phyloP scores from a whole-genome alignment of 2,797 vertebrate species.

The Cirrhinus molitorella region DNA sequence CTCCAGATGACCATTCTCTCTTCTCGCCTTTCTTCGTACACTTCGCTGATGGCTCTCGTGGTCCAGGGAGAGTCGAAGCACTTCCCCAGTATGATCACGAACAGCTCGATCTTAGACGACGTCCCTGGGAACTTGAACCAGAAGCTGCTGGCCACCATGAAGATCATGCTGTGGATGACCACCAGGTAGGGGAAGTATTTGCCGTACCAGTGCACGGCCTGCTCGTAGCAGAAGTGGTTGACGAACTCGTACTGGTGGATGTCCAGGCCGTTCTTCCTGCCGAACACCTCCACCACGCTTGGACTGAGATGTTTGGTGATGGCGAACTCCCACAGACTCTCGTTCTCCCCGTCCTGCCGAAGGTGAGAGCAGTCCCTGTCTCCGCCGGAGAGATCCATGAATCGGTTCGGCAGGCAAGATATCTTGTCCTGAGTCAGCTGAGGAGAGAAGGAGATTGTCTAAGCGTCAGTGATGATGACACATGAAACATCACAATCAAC shows the following conservation, averaged over 20 bases:
- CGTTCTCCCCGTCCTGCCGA: constrained; percentile 67
- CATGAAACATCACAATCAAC: neutral
- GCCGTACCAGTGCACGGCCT: constrained; percentile 89
- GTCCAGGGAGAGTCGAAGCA: constrained; percentile 95
- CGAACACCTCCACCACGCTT: constrained; percentile 75
- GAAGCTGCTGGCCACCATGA: constrained; percentile 92
- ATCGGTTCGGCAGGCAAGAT: constrained; percentile 86
- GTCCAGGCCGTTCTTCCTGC: constrained; percentile 87
- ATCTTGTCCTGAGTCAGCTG: constrained; percentile 94
- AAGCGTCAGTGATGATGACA: neutral
- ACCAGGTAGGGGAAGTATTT: constrained; percentile 94
- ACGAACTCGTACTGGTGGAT: constrained; percentile 91
- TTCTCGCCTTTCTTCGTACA: constrained; percentile 86
- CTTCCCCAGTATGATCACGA: constrained; percentile 88
- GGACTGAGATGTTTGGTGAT: constrained; percentile 58
- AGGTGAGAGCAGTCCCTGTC: constrained; percentile 81
- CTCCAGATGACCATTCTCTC: constrained; percentile 75
- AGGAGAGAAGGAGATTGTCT: constrained; percentile 33
- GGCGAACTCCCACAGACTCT: constrained; percentile 63
- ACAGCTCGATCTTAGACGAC: constrained; percentile 92
- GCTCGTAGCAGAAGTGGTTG: constrained; percentile 91
- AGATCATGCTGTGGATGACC: constrained; percentile 89
- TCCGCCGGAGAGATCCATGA: constrained; percentile 71
- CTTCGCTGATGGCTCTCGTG: constrained; percentile 89
- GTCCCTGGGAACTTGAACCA: constrained; percentile 96